phyloP scores from a whole-genome alignment of 2,888 invertebrate species.

The Andrena bucephala region DNA sequence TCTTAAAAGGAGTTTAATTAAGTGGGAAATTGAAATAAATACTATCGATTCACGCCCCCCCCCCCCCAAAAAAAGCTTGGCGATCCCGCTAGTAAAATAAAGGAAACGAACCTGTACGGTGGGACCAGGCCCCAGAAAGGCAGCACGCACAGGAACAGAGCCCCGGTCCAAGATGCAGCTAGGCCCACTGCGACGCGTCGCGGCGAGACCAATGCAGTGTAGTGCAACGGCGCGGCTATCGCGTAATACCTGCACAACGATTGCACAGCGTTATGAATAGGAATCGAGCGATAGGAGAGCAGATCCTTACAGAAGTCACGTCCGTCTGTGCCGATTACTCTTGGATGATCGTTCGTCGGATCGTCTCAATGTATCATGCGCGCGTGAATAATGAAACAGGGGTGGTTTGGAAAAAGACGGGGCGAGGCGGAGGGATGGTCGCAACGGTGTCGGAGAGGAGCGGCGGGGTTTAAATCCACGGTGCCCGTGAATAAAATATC shows the following conservation, averaged over 20 bases:
- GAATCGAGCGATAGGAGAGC: neutral
- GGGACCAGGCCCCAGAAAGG: slow-evolving; percentile 87
- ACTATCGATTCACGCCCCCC: too few relatives aligned
- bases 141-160: slow-evolving; percentile 88
- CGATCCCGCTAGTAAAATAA: too few relatives aligned
- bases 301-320: neutral
- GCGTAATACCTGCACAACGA: slow-evolving; percentile 88
- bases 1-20: too few relatives aligned
- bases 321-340: neutral
- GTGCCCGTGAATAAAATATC: slow-evolving; percentile 62
- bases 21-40: too few relatives aligned
- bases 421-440: neutral
- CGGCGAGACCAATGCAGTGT: slow-evolving; percentile 91
- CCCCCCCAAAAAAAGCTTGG: too few relatives aligned
- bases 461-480: slow-evolving; percentile 42
- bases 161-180: slow-evolving; percentile 89
- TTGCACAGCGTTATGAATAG: neutral
- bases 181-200: slow-evolving; percentile 90
- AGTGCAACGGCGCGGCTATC: slow-evolving; percentile 92
- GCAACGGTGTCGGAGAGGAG: slow-evolving; percentile 6
- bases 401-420: neutral
- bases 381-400: slow-evolving; percentile 38
- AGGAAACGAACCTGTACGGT: slow-evolving; percentile 83
- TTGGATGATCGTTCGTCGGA: slow-evolving; percentile 18
- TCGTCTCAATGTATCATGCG: slow-evolving; percentile 9